phyloP scores from a whole-genome alignment of 2,113 vertebrate genomes.

The Pteropus alecto region DNA sequence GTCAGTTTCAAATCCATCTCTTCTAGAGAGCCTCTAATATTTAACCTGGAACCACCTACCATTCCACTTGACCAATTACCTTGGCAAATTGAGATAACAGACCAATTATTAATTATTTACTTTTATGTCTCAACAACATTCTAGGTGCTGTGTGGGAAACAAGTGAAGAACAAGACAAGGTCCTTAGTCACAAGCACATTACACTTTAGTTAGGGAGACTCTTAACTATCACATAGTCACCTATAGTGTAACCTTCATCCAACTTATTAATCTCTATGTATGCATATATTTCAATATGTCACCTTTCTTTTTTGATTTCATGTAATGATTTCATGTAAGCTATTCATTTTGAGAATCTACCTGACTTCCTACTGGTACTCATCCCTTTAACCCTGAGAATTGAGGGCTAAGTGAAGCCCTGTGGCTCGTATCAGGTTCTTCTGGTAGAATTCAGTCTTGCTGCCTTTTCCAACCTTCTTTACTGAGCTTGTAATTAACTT shows the following conservation, averaged over 20 bases:
- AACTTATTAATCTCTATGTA: background rate
- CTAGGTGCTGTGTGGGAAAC: background rate
- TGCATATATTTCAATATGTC: background rate
- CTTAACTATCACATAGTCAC: background rate
- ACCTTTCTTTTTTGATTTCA: background rate
- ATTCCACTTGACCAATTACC: constrained; percentile 5
- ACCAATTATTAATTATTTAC: constrained; percentile 27
- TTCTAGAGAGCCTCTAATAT: background rate
- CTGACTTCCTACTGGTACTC: background rate
- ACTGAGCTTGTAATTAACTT: constrained; percentile 68
- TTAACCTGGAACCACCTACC: background rate
- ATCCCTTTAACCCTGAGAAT: background rate
- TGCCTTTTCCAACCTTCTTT: constrained; percentile 43
- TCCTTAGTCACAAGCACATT: background rate
- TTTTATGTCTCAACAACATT: constrained; percentile 12
- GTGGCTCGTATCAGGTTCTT: background rate
- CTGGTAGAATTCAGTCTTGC: background rate
- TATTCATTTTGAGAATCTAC: background rate
- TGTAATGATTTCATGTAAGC: background rate
- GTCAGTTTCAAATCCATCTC: constrained; percentile 31
- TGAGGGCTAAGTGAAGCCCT: background rate
- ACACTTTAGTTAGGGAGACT: background rate
- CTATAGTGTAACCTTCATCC: background rate
- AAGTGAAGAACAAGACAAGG: background rate
- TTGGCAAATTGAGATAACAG: constrained; percentile 18